Evolutionary conservation across 2,888 invertebrate species (phyloP), one percentile per base, ranked within the genome.

Genomic region (Chrysotoxum bicinctum): DNA sequence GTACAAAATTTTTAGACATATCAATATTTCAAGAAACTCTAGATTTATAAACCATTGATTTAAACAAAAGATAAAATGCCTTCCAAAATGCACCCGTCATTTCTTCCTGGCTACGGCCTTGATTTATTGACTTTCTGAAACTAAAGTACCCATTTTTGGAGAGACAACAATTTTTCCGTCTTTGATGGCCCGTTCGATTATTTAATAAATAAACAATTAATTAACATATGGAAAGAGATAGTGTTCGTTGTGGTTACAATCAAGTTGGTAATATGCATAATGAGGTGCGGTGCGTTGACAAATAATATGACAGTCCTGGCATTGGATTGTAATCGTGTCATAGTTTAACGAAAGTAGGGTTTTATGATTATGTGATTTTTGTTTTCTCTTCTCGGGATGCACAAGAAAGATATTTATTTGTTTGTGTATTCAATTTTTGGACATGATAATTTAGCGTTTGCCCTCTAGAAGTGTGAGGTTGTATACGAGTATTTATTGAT

Each of bases 161-260:
- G 30, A 40, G 30, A 60, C 21, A 23, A 14, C 50, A 52, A 52
- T 79, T 52, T 66, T 74, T 73, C 58, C 14, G 19, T 30, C 40
- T 50, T 73, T 58, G 37, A 37, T n/a, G 58, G 26, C 62, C 26
- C 19, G 35, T 77, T 69, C 64, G 73, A 77, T 77, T 77, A 73
- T 83, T 56, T 56, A 16, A 32, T 56, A 56, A 83, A 83, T 74
- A 73, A 83, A 54, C 77, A 83, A 83, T 77, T 83, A 83, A 83
- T 83, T 82, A 78, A 35, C 77, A 83, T 83, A 56, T 32, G 23
- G 19, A 69, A 5, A 3, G 12, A 43, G 7, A 52, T 58, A 60
- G 32, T 40, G 7, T 40, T 40, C 10, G 37, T 7, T 40, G 40
- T 40, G n/a, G 40, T 40, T 68, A 45, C 60, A 70, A 77, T 70